phyloP scores from a whole-genome alignment of 2,888 invertebrate genomes.

The Aromia moschata region DNA sequence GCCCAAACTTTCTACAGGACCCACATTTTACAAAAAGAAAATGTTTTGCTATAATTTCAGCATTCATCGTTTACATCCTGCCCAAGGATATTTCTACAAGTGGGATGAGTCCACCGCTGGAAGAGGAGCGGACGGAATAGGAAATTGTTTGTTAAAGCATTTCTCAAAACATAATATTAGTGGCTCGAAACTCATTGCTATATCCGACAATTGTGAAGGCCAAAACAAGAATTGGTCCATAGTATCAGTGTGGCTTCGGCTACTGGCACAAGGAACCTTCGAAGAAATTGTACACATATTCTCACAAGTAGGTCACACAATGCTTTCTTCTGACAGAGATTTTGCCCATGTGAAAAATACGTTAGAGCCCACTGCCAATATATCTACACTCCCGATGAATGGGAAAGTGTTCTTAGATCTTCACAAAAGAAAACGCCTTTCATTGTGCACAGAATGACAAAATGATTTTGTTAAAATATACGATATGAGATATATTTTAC shows the following conservation, averaged over 20 bases:
- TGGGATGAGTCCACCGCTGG: conserved; percentile 23
- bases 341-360: conserved; percentile 28
- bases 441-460: conserved; percentile 18
- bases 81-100: conserved; percentile 22
- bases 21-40: conserved; percentile 28
- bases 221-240: conserved; percentile 31
- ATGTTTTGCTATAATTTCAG: conserved; percentile 25
- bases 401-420: conserved; percentile 19
- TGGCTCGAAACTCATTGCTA: conserved; percentile 22
- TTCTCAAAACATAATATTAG: conserved; percentile 22
- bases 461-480: conserved; percentile 15
- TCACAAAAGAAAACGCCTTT: conserved; percentile 22
- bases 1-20: conserved; percentile 27
- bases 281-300: conserved; percentile 4
- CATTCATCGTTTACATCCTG: conserved; percentile 20
- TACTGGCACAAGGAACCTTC: conserved; percentile 20
- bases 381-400: conserved; percentile 18
- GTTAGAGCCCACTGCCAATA: conserved; percentile 25
- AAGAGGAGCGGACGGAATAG: conserved; percentile 24
- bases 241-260: conserved; percentile 23
- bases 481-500: not conserved
- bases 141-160: conserved; percentile 25
- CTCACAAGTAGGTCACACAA: conserved; percentile 20
- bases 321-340: conserved; percentile 27
- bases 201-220: conserved; percentile 30